phyloP scores from a whole-genome alignment of 1,140 invertebrate species.

The Zaprionus davidi region DNA sequence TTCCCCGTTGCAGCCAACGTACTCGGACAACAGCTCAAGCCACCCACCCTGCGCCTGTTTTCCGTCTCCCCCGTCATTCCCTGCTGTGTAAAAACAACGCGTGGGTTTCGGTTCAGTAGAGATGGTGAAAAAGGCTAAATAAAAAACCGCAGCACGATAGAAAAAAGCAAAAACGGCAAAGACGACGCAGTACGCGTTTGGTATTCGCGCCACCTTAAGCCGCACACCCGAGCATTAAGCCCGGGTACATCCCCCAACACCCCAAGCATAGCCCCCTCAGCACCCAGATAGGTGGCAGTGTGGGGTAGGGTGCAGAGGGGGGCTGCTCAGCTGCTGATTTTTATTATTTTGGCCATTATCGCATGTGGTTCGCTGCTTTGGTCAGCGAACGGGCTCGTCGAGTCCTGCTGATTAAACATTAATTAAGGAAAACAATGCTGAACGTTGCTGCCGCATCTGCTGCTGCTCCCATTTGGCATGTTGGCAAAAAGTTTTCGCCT shows the following conservation, averaged over 20 bases:
- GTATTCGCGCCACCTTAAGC: slow-evolving; percentile 75
- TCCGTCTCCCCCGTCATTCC: neutral
- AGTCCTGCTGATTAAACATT: slow-evolving; percentile 84
- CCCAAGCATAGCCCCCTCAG: neutral
- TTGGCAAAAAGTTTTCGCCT: slow-evolving; percentile 40
- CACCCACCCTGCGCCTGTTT: neutral
- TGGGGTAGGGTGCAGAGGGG: neutral
- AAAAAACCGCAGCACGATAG: slow-evolving; percentile 12
- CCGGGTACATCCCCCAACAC: slow-evolving; percentile 7
- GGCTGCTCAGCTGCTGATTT: slow-evolving; percentile 77
- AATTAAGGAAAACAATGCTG: slow-evolving; percentile 84
- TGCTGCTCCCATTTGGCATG: slow-evolving; percentile 22
- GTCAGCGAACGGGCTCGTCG: slow-evolving; percentile 64
- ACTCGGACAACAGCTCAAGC: slow-evolving; percentile 45
- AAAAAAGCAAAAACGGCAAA: slow-evolving; percentile 50
- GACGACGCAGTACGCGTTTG: slow-evolving; percentile 58
- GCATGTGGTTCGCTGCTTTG: slow-evolving; percentile 82
- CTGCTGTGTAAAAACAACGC: slow-evolving; percentile 60
- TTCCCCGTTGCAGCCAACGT: slow-evolving; percentile 57
- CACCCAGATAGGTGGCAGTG: neutral
- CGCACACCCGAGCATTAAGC: slow-evolving; percentile 71
- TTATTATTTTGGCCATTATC: slow-evolving; percentile 83
- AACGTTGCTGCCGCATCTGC: slow-evolving; percentile 34
- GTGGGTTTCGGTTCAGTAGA: slow-evolving; percentile 79
- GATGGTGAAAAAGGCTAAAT: slow-evolving; percentile 64